Conservation (phyloP, 2,113 vertebrate species). For the Myanophis thanlyinensis region DNA sequence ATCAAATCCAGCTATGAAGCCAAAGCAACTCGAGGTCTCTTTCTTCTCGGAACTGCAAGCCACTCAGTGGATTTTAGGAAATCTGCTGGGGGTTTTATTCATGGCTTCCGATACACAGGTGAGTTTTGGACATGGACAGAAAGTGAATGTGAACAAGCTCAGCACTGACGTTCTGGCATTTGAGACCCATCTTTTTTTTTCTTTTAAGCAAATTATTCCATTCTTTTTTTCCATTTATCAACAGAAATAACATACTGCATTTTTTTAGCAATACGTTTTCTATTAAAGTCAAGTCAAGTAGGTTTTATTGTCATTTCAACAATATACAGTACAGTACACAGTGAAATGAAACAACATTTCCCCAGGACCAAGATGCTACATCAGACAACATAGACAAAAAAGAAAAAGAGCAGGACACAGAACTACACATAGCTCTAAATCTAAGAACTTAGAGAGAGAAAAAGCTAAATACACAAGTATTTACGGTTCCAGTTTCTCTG, state of each 20-base stretch:
- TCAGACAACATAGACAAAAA: no score
- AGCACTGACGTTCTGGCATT: background rate
- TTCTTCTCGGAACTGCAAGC: slow-evolving; percentile 87
- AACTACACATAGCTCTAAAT: no score
- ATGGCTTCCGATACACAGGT: slow-evolving; percentile 98
- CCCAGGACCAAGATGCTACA: no score
- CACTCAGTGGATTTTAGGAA: slow-evolving; percentile 91
- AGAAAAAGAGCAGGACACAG: no score
- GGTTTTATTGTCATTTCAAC: no score
- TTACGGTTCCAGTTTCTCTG: no score
- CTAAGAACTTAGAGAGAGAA: no score
- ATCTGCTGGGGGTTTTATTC: slow-evolving; percentile 94
- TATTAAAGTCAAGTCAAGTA: no score
- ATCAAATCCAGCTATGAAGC: slow-evolving; percentile 89
- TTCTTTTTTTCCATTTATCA: background rate
- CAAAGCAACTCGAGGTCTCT: slow-evolving; percentile 79
- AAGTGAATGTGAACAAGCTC: background rate
- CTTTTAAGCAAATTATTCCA: background rate
- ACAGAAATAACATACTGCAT: background rate
- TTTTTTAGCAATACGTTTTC: background rate
- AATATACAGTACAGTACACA: no score
- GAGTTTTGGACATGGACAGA: slow-evolving; percentile 37
- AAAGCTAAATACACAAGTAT: no score
- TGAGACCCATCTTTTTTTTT: background rate
- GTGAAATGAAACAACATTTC: no score